These are phyloP conservation scores for Fukomys damarensis DNA, from an alignment of 2,113 vertebrate species.

Conservation along the genomic window DNA sequence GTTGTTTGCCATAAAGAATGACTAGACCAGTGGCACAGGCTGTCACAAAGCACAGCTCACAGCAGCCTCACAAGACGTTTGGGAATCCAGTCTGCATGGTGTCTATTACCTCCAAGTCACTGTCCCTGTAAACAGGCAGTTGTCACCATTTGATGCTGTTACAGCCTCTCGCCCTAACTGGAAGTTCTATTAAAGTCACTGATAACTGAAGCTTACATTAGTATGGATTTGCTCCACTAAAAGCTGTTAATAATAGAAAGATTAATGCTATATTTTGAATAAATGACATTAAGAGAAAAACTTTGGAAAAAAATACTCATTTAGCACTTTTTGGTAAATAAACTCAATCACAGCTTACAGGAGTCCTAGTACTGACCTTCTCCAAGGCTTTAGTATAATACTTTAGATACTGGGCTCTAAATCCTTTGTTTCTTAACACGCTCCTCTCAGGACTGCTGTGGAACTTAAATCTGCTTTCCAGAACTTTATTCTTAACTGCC, in stretches of 20 bases:
- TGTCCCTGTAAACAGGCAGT: neutral
- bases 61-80: neutral
- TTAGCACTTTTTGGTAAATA: constrained; percentile 42
- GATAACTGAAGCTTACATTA: neutral
- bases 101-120: neutral
- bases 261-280: neutral
- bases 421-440: neutral
- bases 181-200: neutral
- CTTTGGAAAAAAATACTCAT: neutral
- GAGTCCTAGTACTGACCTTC: neutral
- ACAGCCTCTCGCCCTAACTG: neutral
- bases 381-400: neutral
- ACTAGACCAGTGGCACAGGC: neutral
- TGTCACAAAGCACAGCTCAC: neutral
- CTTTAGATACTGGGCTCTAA: neutral
- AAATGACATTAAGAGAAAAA: neutral
- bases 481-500: constrained; percentile 24
- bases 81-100: neutral
- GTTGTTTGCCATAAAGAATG: constrained; percentile 17
- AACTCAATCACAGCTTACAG: neutral
- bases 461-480: constrained; percentile 12
- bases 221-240: neutral
- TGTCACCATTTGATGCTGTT: neutral
- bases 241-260: constrained; percentile 11
- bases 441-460: neutral